A percentile compares a stretch with the other conserved stretches of the same genome.
phyloP scores from a whole-genome alignment of 1,140 invertebrate genomes.

The Gonatopus flavifemur region DNA sequence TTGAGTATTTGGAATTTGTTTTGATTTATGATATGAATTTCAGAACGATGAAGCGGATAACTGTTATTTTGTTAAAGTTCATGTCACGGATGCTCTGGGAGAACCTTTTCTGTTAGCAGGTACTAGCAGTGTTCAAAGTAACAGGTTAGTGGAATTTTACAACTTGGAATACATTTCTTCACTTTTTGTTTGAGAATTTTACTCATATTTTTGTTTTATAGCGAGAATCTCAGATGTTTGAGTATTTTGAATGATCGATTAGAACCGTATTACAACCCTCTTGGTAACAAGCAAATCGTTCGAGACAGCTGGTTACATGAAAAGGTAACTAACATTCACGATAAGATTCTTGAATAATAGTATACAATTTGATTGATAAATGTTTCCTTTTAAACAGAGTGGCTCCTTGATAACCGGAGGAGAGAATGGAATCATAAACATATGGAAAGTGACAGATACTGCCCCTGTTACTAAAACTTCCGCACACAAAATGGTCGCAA shows the following conservation, averaged over 20 bases:
- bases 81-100: conserved; percentile 34
- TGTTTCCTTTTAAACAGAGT: conserved; percentile 48
- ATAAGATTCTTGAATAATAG: conserved; percentile 2
- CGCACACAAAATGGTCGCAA: conserved; percentile 34
- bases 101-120: conserved; percentile 64
- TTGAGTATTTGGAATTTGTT: background rate
- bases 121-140: conserved; percentile 62
- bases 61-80: conserved; percentile 65
- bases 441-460: conserved; percentile 60
- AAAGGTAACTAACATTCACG: conserved; percentile 51
- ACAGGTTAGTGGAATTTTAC: no score
- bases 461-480: conserved; percentile 11
- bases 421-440: conserved; percentile 64
- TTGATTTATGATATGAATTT: conserved; percentile 29
- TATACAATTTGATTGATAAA: conserved; percentile 3
- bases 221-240: conserved; percentile 63
- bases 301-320: conserved; percentile 65
- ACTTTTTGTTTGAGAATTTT: background rate
- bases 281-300: conserved; percentile 68
- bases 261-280: conserved; percentile 59
- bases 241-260: conserved; percentile 57
- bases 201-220: conserved; percentile 36
- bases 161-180: conserved; percentile 3
- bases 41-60: conserved; percentile 64
- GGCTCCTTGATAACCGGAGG: conserved; percentile 67